Evolutionary conservation across 2,888 invertebrate genomes (phyloP), one percentile per base, ranked within the genome.

Genomic region (Drosophila affinis): DNA sequence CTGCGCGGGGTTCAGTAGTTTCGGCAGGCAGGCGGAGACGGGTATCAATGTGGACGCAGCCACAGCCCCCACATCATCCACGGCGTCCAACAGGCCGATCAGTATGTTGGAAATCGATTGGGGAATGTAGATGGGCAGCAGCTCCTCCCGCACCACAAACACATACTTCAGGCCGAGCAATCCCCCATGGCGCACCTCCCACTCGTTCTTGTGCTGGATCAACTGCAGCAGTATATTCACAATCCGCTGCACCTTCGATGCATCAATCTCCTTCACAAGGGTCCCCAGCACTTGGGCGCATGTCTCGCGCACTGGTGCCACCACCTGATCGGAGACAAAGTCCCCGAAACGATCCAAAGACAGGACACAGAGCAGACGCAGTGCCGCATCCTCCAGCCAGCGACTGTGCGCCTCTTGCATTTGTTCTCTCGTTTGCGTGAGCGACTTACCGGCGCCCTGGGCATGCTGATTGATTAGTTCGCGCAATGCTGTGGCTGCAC

Each of bases 271-370:
- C 78, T 96, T 95, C 10, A 97, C 92, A 47, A 96, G 94, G 7
- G 96, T 96, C 62, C 97, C 98, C 39, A 99, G 93, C 10, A 97
- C 96, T 93, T 99, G 99, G 0, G 99, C 98, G 91, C 97, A 97
- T 0, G 98, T 98, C 93, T 99, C 99, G 21, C 99, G 94, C 0
- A 99, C 99, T 0, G 99, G 99, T 0, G 99, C 99, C 9, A 99
- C 98, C n/a, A 98, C 97, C 93, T 99, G 98, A 93, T 99, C 98
- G 0, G 98, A 98, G 1, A 99, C 96, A 91, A 98, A 99, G 91
- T 99, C 99, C 1, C 98, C 99, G 91, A 99, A 99, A 62, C 97
- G 94, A 92, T 99, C 99, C 17, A 99, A 93, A 0, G 98, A 97
- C 17, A 99, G 93, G 0, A 99, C 98, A 91, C 98, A 98, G 0